Evolutionary conservation across 2,113 vertebrate genomes (phyloP), one percentile per base, ranked within the genome.

Genomic region (Chaetodon trifascialis): DNA sequence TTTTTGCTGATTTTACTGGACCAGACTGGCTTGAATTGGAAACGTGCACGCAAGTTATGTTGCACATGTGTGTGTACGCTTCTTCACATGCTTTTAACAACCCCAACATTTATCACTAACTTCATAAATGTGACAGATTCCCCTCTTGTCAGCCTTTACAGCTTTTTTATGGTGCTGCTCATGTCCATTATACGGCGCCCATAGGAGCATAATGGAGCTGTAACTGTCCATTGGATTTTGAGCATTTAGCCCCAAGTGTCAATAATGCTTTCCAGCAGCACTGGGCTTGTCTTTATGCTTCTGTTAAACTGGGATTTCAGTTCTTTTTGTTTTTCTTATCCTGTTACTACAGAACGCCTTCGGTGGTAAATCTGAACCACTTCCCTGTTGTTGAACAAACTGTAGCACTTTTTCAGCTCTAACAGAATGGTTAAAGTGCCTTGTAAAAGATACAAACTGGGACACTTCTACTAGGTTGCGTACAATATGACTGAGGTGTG

Each of bases 131-230:
- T 55, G 65, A 9, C 40, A 42, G 19, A 25, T 12, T 14, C 16
- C n/a, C 36, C 60, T 19, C 56, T 56, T 3, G 0, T 11, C n/a
- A 38, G 3, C 19, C 19, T 76, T 72, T 74, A 55, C 79, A 75
- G 30, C 60, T 12, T 86, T 87, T 80, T 80, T 71, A 83, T 84
- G 47, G 63, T 19, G 42, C 47, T 36, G 34, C 23, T 69, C 55
- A 49, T n/a, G 47, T 73, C 65, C 42, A 79, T 40, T 36, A 65
- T 63, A 44, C 38, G 71, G 7, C 15, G 65, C 46, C 80, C 25
- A 70, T 2, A 54, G 58, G 23, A 72, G 47, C 55, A 71, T 58
- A 44, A 77, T 77, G 10, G 6, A 67, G 51, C 69, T 73, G 30
- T 66, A 46, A 66, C 40, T 54, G 44, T 19, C 49, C 25, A 59